Evolutionary conservation across 2,888 invertebrate species (phyloP).

Genomic region (Lydus trimaculatus): DNA sequence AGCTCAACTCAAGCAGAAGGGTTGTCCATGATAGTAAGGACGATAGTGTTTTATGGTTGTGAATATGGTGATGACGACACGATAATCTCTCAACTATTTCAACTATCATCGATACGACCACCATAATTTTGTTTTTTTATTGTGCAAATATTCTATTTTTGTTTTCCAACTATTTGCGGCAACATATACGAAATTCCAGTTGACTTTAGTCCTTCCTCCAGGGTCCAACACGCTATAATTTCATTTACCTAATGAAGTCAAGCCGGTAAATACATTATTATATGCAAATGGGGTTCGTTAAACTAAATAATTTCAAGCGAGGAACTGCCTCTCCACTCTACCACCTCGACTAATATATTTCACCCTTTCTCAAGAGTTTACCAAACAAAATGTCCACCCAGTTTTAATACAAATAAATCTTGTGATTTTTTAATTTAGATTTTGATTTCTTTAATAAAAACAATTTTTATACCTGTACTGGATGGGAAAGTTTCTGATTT

Average conservation of each 20-base stretch:
- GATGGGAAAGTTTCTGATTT: slow-evolving; percentile 36
- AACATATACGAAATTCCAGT: not conserved
- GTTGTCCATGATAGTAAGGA: not conserved
- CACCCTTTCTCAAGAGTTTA: not conserved
- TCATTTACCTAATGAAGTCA: slow-evolving; percentile 57
- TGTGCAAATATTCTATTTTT: not conserved
- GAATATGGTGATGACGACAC: not conserved
- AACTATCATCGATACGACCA: not conserved
- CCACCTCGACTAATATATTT: not conserved
- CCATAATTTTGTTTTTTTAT: no score
- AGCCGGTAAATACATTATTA: slow-evolving; percentile 57
- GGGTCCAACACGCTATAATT: slow-evolving; percentile 52
- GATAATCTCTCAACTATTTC: not conserved
- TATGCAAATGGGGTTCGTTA: slow-evolving; percentile 56
- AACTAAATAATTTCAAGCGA: slow-evolving; percentile 47
- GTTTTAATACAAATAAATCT: not conserved
- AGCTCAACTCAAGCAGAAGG: not conserved
- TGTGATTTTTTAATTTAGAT: not conserved
- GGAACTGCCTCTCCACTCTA: slow-evolving; percentile 15
- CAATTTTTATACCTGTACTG: not conserved
- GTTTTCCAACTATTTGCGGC: not conserved
- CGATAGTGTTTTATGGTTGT: not conserved
- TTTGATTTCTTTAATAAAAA: slow-evolving; percentile 12
- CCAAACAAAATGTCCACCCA: not conserved
- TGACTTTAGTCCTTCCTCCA: slow-evolving; percentile 29